These are phyloP conservation scores for Torymus tubicola DNA, from an alignment of 2,888 invertebrate genomes.

Conservation along the genomic window DNA sequence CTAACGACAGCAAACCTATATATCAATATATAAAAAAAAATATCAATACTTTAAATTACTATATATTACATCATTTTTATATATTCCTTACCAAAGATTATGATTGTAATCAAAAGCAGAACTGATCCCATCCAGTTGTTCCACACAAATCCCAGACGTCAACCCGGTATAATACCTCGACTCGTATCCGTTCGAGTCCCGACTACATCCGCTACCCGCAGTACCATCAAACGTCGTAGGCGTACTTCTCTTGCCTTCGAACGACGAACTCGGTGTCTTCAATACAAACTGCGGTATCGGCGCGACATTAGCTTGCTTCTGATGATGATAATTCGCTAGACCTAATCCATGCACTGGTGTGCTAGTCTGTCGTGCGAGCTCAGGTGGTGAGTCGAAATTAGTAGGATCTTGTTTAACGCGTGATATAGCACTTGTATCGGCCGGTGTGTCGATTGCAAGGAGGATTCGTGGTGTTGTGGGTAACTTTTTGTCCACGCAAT, in stretches of 20 bases:
- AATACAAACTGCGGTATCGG: constrained; percentile 23
- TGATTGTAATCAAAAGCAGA: constrained; percentile 1
- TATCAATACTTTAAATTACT: not conserved
- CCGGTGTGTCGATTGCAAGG: not conserved
- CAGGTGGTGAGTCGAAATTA: constrained; percentile 49
- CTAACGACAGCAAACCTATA: too few species aligned
- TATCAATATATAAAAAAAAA: too few species aligned
- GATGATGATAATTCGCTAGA: not conserved
- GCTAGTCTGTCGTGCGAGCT: constrained; percentile 48
- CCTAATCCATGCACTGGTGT: constrained; percentile 45
- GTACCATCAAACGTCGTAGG: constrained; percentile 16
- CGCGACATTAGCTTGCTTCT: constrained; percentile 4
- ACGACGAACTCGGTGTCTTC: constrained; percentile 49
- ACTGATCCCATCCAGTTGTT: not conserved
- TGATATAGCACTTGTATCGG: constrained; percentile 5
- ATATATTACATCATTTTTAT: not conserved
- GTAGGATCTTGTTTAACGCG: constrained; percentile 18
- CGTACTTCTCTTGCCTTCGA: constrained; percentile 7
- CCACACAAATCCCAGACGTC: not conserved
- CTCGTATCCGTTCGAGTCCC: constrained; percentile 7
- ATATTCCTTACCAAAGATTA: constrained; percentile 9
- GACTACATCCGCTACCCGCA: constrained; percentile 21
- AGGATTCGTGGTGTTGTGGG: constrained; percentile 27
- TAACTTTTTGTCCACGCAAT: not conserved
- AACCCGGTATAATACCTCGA: constrained; percentile 43